Evolutionary conservation across 2,888 invertebrate species (phyloP).

Genomic region (Protophormia terraenovae): DNA sequence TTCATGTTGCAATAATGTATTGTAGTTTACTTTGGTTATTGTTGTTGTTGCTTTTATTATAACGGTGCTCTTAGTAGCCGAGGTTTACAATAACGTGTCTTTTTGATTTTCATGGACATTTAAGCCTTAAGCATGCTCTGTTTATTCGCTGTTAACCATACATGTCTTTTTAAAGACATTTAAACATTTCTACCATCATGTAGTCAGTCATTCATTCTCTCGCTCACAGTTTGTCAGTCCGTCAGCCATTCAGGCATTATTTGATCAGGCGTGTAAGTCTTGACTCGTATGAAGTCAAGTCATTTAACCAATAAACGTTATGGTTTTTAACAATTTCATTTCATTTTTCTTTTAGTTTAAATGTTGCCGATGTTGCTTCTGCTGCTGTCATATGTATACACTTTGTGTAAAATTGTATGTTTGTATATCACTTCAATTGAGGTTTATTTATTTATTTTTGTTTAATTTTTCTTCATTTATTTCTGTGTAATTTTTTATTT

Average conservation of each 20-base stretch:
- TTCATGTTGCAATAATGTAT: slow-evolving; percentile 21
- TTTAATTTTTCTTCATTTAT: slow-evolving; percentile 21
- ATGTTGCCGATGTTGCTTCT: slow-evolving; percentile 17
- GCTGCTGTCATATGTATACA: not conserved
- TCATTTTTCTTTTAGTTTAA: slow-evolving; percentile 44
- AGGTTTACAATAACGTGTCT: slow-evolving; percentile 59
- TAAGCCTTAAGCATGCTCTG: slow-evolving; percentile 61
- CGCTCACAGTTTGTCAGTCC: not conserved
- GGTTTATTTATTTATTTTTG: slow-evolving; percentile 18
- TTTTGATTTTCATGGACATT: slow-evolving; percentile 63
- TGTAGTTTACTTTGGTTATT: not conserved
- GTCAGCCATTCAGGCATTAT: not conserved
- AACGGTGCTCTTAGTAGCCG: slow-evolving; percentile 59
- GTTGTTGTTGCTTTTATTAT: slow-evolving; percentile 34
- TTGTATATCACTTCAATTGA: slow-evolving; percentile 40
- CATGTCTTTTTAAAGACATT: slow-evolving; percentile 41
- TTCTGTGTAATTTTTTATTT: not conserved
- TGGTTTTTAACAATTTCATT: slow-evolving; percentile 66
- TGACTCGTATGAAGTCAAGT: slow-evolving; percentile 33
- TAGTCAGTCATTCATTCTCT: slow-evolving; percentile 21
- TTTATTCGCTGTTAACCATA: slow-evolving; percentile 47
- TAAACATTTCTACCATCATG: slow-evolving; percentile 44
- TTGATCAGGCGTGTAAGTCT: slow-evolving; percentile 28
- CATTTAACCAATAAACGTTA: slow-evolving; percentile 65
- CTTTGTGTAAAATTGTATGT: slow-evolving; percentile 22